A percentile compares a stretch with the other conserved stretches of the same genome.
Conservation (phyloP, 2,797 vertebrate species). For the Rhabdomys pumilio region DNA sequence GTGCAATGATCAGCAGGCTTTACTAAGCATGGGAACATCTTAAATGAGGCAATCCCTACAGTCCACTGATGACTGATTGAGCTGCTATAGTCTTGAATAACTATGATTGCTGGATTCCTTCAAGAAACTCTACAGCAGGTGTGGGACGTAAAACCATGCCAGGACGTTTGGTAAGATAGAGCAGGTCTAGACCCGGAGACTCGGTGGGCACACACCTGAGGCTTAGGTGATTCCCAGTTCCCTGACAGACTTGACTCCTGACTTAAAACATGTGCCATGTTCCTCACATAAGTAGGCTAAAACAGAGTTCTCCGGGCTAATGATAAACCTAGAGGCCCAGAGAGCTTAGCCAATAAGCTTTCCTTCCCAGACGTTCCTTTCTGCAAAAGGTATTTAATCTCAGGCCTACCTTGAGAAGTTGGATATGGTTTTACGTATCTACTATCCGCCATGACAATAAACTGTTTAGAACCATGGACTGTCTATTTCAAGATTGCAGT, state of each 20-base stretch:
- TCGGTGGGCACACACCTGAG: background rate
- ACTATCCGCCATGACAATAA: background rate
- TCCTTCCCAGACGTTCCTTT: background rate
- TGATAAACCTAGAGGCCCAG: background rate
- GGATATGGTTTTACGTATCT: background rate
- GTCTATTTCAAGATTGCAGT: background rate
- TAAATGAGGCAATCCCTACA: background rate
- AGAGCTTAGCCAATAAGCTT: background rate
- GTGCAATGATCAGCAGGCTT: background rate
- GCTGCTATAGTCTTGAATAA: fast-evolving
- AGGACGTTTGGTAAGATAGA: background rate
- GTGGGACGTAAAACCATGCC: background rate
- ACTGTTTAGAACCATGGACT: background rate
- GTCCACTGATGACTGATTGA: background rate
- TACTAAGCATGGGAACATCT: background rate
- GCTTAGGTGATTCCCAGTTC: background rate
- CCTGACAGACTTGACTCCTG: background rate
- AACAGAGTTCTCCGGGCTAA: background rate
- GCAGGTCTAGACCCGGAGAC: background rate
- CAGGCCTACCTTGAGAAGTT: background rate
- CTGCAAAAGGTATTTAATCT: background rate
- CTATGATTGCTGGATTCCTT: background rate
- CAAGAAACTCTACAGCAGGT: background rate
- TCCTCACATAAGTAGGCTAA: background rate
- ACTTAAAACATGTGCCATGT: background rate